These are phyloP conservation scores for Abscondita cerata DNA, from an alignment of 2,888 invertebrate genomes.

Conservation along the genomic window DNA sequence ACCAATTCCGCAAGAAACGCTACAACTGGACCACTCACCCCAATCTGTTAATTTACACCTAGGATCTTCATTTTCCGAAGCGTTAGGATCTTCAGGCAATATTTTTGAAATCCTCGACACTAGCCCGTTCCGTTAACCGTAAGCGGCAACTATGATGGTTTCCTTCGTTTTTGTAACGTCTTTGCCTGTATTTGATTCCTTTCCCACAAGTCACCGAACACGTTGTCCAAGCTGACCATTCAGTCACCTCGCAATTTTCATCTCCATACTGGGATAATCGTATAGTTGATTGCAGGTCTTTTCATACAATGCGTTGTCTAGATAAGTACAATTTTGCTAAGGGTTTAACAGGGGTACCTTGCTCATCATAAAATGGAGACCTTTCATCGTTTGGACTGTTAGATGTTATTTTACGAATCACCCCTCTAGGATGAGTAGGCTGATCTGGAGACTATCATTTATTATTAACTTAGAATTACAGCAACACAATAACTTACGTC, in stretches of 20 bases:
- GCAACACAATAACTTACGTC: constrained; percentile 61
- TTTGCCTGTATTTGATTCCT: constrained; percentile 65
- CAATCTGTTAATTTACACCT: constrained; percentile 77
- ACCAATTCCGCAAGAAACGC: constrained; percentile 73
- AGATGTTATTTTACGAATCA: constrained; percentile 82
- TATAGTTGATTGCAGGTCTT: constrained; percentile 70
- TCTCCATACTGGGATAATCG: constrained; percentile 26
- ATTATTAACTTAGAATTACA: background rate
- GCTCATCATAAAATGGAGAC: constrained; percentile 90
- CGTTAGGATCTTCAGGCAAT: constrained; percentile 56
- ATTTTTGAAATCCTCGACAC: constrained; percentile 62
- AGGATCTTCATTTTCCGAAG: constrained; percentile 52
- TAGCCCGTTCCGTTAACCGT: constrained; percentile 63
- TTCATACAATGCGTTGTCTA: constrained; percentile 78
- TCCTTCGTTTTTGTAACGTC: constrained; percentile 57
- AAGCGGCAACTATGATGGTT: constrained; percentile 68
- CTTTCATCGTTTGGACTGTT: constrained; percentile 84
- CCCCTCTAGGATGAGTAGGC: constrained; percentile 84
- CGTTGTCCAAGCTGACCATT: constrained; percentile 60
- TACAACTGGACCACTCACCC: constrained; percentile 82
- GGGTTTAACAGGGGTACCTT: constrained; percentile 80
- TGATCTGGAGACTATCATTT: constrained; percentile 74
- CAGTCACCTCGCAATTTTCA: constrained; percentile 63
- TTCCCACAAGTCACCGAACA: constrained; percentile 72
- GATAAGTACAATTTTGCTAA: constrained; percentile 84